phyloP scores from a whole-genome alignment of 2,113 vertebrate genomes.

The Orientallactaga bullata region DNA sequence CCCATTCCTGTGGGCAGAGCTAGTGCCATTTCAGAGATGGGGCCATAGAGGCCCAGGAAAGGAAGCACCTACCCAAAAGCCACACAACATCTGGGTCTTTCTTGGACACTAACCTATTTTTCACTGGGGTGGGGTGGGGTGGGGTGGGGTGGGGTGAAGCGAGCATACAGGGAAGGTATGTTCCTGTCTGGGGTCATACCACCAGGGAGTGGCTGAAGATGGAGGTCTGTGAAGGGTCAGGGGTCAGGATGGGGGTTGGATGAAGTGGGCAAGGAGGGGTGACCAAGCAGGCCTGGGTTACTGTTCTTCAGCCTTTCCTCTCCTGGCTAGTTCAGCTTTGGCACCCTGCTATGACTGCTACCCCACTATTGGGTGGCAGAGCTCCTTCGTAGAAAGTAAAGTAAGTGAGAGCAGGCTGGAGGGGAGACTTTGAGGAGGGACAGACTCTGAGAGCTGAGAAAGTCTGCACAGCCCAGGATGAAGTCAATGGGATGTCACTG shows the following conservation, averaged over 20 bases:
- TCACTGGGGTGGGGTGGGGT: background rate
- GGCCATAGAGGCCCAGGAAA: slow-evolving; percentile 38
- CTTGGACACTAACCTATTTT: background rate
- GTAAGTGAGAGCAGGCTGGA: background rate
- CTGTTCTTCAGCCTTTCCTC: background rate
- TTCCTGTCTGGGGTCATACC: background rate
- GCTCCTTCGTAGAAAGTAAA: background rate
- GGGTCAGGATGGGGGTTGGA: background rate
- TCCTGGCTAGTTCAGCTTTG: background rate
- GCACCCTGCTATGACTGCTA: background rate
- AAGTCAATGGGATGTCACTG: background rate
- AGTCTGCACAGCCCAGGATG: background rate
- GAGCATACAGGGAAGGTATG: background rate
- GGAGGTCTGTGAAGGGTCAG: background rate
- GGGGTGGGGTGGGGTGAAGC: background rate
- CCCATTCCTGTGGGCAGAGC: background rate
- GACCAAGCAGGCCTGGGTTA: background rate
- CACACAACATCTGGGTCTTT: background rate
- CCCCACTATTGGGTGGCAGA: background rate
- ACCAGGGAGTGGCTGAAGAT: background rate
- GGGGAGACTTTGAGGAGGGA: background rate
- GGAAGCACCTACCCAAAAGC: background rate
- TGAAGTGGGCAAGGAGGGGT: background rate
- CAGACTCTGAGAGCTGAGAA: background rate
- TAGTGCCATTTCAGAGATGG: slow-evolving; percentile 64